These are phyloP conservation scores for Xenopus petersii DNA, from an alignment of 2,797 vertebrate species.

Conservation along the genomic window DNA sequence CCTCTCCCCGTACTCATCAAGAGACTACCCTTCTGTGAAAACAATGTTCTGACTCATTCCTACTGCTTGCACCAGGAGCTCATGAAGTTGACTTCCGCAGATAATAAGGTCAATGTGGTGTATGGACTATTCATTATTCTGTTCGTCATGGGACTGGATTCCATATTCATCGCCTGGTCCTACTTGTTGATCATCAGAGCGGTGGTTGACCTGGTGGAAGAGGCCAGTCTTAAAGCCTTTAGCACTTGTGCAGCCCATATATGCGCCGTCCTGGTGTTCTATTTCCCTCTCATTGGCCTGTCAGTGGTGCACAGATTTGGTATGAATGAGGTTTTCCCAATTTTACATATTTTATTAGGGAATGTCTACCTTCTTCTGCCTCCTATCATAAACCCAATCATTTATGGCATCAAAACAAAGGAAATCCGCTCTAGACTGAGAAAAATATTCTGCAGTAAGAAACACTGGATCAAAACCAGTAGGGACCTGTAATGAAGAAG, in stretches of 20 bases:
- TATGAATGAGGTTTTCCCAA: neutral
- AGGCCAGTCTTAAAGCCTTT: constrained; percentile 29
- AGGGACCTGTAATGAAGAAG: neutral
- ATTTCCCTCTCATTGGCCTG: constrained; percentile 38
- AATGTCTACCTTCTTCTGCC: constrained; percentile 38
- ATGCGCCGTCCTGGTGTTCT: constrained; percentile 32
- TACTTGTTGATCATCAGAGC: constrained; percentile 31
- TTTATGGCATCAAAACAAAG: constrained; percentile 40
- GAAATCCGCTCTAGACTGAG: constrained; percentile 9
- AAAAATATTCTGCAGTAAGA: constrained; percentile 4
- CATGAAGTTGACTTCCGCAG: constrained; percentile 67
- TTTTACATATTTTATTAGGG: constrained; percentile 27
- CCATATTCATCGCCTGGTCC: constrained; percentile 20
- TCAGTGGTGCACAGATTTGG: constrained; percentile 33
- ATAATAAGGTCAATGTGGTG: constrained; percentile 50
- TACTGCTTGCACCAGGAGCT: constrained; percentile 76
- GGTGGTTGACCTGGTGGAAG: constrained; percentile 7
- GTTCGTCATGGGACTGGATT: constrained; percentile 32
- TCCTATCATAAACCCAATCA: constrained; percentile 35
- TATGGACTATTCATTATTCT: constrained; percentile 64
- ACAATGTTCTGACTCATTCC: constrained; percentile 65
- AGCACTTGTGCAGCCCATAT: constrained; percentile 35
- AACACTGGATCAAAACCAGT: neutral
- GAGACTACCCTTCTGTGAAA: constrained; percentile 60
- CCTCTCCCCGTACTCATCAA: constrained; percentile 33